Base-by-base conservation (phyloP, 1,140 invertebrate genomes). In the Harlomillsia oculata region DNA sequence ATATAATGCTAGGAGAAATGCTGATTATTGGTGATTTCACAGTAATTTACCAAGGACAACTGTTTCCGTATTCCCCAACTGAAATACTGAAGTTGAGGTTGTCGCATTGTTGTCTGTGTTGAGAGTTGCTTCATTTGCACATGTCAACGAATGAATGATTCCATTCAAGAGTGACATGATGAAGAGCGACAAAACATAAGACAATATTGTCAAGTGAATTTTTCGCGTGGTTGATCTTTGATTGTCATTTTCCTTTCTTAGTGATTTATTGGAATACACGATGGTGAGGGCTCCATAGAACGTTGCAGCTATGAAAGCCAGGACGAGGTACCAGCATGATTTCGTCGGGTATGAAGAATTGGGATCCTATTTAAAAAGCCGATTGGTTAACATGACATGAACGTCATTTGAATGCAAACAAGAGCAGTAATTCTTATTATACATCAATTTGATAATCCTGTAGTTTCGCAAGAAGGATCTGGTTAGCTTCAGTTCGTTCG, bases 201-300 rank as follows among this genome's bases (percentile, higher is more conserved):
- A 50, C n/a, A 50, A 23, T 25, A 50, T 39, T 1, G 34, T 37
- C 34, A 28, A 39, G 9, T 50, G 48, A 9, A 50, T 30, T 25
- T 50, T 50, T 50, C 39, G 48, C 16, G n/a, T 36, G 25, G 20
- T 50, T n/a, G n/a, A n/a, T n/a, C n/a, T n/a, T n/a, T n/a, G n/a
- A n/a, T n/a, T n/a, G n/a, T n/a, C n/a, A n/a, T n/a, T n/a, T n/a
- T n/a, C n/a, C n/a, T n/a, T n/a, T n/a, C n/a, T n/a, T n/a, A n/a
- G n/a, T n/a, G n/a, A n/a, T n/a, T n/a, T n/a, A n/a, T n/a, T n/a
- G n/a, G n/a, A n/a, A n/a, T n/a, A n/a, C n/a, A n/a, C n/a, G n/a
- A n/a, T n/a, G n/a, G n/a, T n/a, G n/a, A n/a, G n/a, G n/a, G n/a
- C n/a, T n/a, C n/a, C n/a, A n/a, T n/a, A n/a, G n/a, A n/a, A n/a